Evolutionary conservation across 2,888 invertebrate genomes (phyloP).

Genomic region (Meganola albula): DNA sequence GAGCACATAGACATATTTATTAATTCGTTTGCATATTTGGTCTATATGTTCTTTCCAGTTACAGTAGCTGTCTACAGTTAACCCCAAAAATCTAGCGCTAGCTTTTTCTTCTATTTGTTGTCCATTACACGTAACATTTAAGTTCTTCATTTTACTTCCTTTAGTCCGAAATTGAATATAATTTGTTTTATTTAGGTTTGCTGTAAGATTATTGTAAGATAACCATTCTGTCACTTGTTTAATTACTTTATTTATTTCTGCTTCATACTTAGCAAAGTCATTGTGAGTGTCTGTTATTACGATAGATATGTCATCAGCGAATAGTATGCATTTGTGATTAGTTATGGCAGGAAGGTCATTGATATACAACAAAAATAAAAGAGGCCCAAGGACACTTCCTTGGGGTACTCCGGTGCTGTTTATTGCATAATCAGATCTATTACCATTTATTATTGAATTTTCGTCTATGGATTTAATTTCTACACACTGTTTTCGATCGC

Average conservation of each 20-base stretch:
- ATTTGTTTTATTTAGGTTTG: background rate
- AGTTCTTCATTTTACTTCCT: background rate
- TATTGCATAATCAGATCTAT: background rate
- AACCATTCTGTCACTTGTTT: background rate
- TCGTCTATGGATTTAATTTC: background rate
- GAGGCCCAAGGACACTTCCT: background rate
- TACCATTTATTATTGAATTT: background rate
- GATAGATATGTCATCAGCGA: background rate
- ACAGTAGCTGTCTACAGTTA: no score
- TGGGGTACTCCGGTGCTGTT: background rate
- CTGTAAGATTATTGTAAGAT: background rate
- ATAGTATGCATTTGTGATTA: background rate
- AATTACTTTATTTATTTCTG: background rate
- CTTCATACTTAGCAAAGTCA: background rate
- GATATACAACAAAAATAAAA: background rate
- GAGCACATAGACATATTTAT: no score
- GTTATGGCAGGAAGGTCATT: background rate
- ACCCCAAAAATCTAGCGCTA: no score
- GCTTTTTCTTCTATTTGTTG: conserved; percentile 10
- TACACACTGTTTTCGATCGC: background rate
- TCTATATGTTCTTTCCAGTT: no score
- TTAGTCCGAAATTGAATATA: background rate
- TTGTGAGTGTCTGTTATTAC: background rate
- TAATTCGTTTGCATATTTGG: no score
- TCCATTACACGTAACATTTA: no score